Conservation (phyloP, 2,888 invertebrate genomes). For the Mythimna albipuncta region DNA sequence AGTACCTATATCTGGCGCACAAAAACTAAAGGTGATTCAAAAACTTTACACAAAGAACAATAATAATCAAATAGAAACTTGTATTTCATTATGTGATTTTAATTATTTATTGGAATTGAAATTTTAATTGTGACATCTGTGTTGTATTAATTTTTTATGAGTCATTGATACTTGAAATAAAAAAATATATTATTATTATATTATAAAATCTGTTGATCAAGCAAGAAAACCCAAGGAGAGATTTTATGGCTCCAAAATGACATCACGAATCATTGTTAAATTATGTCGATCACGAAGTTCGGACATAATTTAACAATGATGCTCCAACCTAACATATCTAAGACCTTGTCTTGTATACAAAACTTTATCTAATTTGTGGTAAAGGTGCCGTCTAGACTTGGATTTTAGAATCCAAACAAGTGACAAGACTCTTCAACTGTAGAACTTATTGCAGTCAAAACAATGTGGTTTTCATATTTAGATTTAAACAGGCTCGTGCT, state of each 20-base stretch:
- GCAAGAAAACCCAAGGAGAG: not conserved
- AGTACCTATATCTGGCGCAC: not conserved
- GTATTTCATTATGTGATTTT: too few relatives aligned
- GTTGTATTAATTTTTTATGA: too few relatives aligned
- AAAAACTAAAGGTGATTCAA: constrained; percentile 15
- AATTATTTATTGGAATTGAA: too few relatives aligned
- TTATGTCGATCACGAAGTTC: not conserved
- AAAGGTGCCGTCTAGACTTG: constrained; percentile 52
- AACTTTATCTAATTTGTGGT: constrained; percentile 58
- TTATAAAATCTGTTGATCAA: not conserved
- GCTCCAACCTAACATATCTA: constrained; percentile 16
- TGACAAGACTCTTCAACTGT: constrained; percentile 18
- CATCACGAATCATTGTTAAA: constrained; percentile 1
- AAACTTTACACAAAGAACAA: not conserved
- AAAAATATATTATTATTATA: too few relatives aligned
- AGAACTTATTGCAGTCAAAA: constrained; percentile 43
- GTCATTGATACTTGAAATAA: too few relatives aligned
- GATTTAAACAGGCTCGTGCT: constrained; percentile 54
- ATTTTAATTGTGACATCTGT: too few relatives aligned
- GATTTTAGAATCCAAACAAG: constrained; percentile 63
- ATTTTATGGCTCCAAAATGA: constrained; percentile 14
- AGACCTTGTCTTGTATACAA: constrained; percentile 42
- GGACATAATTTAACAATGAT: constrained; percentile 9
- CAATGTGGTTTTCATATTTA: constrained; percentile 62
- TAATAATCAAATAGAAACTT: not conserved